Base-by-base conservation (phyloP, 2,888 invertebrate genomes). In the Parthenolecanium corni region DNA sequence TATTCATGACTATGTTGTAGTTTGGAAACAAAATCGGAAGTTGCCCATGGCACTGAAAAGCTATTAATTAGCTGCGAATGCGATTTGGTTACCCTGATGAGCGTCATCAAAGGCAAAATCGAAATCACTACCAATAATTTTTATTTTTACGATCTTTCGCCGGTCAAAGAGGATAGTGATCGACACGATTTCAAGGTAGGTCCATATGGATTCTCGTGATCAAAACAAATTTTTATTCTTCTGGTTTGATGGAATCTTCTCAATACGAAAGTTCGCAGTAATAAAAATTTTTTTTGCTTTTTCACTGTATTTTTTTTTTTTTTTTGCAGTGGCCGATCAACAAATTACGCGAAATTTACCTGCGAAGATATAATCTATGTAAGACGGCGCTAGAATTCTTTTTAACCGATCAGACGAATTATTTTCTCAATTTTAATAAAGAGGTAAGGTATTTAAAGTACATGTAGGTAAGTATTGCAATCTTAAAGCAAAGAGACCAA, bases 301-400 rank as follows among this genome's bases (percentile, higher is more conserved):
- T 44, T 36, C 11, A 6, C 14, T 21, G 5, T 31, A 18, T 20
- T 14, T 4, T 38, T 38, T 20, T 20, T 64, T 73, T 63, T 31
- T 63, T 73, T 65, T 75, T 76, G 66, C 73, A 77, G 70, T 79
- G 79, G 74, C 73, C 78, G 1, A 72, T 82, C 21, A 74, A 75
- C 18, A 77, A 79, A 70, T 74, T 83, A 56, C 72, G 80, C 23
- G 82, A 83, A 70, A 78, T 82, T n/a, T 81, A 82, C 72, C 74
- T 82, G 64, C 72, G 82, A 24, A 75, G 82, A 64, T 82, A 80
- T 72, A 83, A 82, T 71, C 72, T 83, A 14, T 73, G 82, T 11
- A 72, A 82, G 64, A 80, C 80, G 70, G 82, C 82, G n/a, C 71
- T 82, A 64, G 82, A 82, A 71, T 76, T 82, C 68, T 82, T 82